Conservation (phyloP, 2,113 vertebrate genomes). For the Bombycilla garrulus region DNA sequence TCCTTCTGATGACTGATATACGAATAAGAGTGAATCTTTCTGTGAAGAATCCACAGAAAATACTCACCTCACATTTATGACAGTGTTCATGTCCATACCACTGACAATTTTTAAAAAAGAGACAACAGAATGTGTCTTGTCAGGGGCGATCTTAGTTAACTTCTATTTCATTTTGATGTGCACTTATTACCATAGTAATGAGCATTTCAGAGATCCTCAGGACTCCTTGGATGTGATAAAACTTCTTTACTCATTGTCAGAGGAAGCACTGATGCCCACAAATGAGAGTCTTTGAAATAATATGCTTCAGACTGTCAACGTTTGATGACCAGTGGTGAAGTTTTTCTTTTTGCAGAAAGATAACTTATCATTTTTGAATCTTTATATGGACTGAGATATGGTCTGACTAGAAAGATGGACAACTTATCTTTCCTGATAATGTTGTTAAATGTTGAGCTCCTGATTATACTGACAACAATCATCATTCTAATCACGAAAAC, state of each 20-base stretch:
- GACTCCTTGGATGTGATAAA: not conserved
- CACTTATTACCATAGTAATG: not conserved
- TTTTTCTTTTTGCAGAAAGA: not conserved
- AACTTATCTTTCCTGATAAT: not conserved
- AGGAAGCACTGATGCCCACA: not conserved
- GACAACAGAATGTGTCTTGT: not conserved
- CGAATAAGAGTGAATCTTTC: not conserved
- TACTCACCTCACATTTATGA: not conserved
- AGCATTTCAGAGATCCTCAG: not conserved
- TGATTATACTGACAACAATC: not conserved
- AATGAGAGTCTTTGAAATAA: not conserved
- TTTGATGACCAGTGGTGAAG: not conserved
- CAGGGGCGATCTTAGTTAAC: not conserved
- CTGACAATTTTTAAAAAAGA: not conserved
- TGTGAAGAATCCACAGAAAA: not conserved
- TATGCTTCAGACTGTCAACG: not conserved
- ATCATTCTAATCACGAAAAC: not conserved
- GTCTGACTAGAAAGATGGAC: not conserved
- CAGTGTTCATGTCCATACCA: not conserved
- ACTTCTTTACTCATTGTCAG: not conserved
- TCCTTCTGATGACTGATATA: not conserved
- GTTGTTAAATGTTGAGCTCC: not conserved
- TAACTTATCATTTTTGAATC: not conserved
- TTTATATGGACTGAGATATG: not conserved
- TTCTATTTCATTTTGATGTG: not conserved